phyloP scores from a whole-genome alignment of 2,797 vertebrate species.

The Hapalemur alaotrensis region DNA sequence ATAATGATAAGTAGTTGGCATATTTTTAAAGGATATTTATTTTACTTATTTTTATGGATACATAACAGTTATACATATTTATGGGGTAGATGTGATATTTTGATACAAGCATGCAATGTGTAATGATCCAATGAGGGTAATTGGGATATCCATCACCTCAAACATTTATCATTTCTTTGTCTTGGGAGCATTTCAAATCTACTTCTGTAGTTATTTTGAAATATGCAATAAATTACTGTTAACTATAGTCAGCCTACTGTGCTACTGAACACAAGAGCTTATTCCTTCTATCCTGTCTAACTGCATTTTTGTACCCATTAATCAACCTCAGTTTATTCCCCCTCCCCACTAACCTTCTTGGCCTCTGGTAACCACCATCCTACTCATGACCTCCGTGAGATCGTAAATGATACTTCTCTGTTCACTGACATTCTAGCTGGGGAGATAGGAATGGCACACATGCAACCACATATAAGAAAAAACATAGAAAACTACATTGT shows the following conservation, averaged over 20 bases:
- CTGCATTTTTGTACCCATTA: neutral
- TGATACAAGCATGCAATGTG: neutral
- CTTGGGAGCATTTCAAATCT: neutral
- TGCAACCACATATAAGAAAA: neutral
- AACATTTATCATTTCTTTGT: neutral
- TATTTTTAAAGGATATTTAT: neutral
- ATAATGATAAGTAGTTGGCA: neutral
- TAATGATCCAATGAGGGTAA: neutral
- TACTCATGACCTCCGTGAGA: neutral
- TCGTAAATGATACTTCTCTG: neutral
- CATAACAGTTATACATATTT: neutral
- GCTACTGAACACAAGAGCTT: neutral
- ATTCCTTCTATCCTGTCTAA: neutral
- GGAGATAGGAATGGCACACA: neutral
- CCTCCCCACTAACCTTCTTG: neutral
- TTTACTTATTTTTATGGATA: neutral
- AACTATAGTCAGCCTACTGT: neutral
- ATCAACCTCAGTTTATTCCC: neutral
- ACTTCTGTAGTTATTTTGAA: neutral
- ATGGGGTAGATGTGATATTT: neutral
- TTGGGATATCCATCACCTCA: neutral
- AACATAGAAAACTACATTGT: neutral
- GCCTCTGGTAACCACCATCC: neutral
- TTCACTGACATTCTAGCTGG: neutral
- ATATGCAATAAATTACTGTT: neutral